Base-by-base conservation (phyloP, 2,113 vertebrate species). In the Dasypus novemcinctus region DNA sequence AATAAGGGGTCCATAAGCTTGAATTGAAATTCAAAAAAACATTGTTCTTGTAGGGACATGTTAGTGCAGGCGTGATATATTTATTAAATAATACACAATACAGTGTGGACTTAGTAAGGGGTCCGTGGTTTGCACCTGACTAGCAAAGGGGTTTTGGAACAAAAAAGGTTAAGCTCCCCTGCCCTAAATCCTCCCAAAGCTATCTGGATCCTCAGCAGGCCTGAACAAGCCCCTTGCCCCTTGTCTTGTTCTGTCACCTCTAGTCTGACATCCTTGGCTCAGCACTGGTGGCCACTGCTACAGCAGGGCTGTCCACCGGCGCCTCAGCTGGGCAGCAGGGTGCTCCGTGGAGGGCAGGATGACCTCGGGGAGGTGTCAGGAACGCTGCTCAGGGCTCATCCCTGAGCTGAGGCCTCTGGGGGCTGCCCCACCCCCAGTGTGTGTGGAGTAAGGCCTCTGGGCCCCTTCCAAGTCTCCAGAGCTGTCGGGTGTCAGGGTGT, bases 231-330 rank as follows among this genome's bases (percentile, higher is more conserved):
- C 61, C 75, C 75, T 46, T 20, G 12, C 0, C 7, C n/a, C 59
- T 63, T 12, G 27, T 33, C n/a, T 66, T 49, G 63, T 43, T 95
- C 64, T 88, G 61, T 46, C 38, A 61, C 20, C 41, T 80, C 29
- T 10, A 33, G 80, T n/a, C 75, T 52, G 31, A 93, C 91, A 79
- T 17, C 49, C 41, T 63, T 57, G 59, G 29, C 36, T 82, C 33
- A 11, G 10, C 57, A 52, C n/a, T 76, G 33, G 36, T 25, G 82
- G 66, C 46, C 5, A 31, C 43, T 2, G 31, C 38, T 2, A 27
- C 2, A 1, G 36, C 52, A 76, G 64, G 36, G n/a, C 74, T 1
- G 25, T 31, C 7, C 23, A 4, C 25, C 12, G 1, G 12, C 3
- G 23, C 36, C 63, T 27, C 61, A 94, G 38, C 27, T 54, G 64